Evolutionary conservation across 1,140 invertebrate genomes (phyloP).

Genomic region (Cyclargus thomasi): DNA sequence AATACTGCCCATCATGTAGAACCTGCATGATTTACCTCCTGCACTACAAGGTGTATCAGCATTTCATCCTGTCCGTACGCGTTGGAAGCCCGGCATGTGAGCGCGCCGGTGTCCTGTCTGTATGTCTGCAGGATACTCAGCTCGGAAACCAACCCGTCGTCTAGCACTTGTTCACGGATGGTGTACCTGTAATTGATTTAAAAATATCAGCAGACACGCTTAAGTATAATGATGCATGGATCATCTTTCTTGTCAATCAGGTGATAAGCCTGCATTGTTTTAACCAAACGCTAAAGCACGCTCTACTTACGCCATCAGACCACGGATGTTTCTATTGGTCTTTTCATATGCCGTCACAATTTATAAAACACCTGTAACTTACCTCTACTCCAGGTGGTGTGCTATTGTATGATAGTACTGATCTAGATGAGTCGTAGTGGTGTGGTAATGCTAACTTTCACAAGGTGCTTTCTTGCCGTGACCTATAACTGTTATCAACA

Average conservation of each 20-base stretch:
- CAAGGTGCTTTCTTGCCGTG: background rate
- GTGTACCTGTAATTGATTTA: slow-evolving; percentile 75
- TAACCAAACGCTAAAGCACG: background rate
- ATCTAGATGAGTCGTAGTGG: no score
- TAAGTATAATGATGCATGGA: no score
- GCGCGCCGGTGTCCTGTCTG: slow-evolving; percentile 90
- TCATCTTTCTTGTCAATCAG: no score
- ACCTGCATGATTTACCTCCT: slow-evolving; percentile 81
- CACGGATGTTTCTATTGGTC: no score
- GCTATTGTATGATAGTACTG: slow-evolving; percentile 60
- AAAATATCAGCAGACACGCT: background rate
- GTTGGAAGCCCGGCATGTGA: slow-evolving; percentile 92
- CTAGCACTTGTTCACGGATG: slow-evolving; percentile 83
- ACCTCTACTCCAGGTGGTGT: slow-evolving; percentile 81
- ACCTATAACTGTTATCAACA: no score
- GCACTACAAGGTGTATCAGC: slow-evolving; percentile 92
- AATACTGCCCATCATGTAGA: no score
- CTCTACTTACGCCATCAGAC: no score
- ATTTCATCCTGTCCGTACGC: slow-evolving; percentile 93
- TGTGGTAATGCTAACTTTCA: no score
- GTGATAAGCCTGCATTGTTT: no score
- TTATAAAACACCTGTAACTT: slow-evolving; percentile 40
- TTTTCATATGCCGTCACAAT: slow-evolving; percentile 73
- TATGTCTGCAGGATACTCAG: slow-evolving; percentile 88
- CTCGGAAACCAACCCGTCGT: slow-evolving; percentile 89